Conservation (phyloP, 2,888 invertebrate species). For the Coremacera marginata region DNA sequence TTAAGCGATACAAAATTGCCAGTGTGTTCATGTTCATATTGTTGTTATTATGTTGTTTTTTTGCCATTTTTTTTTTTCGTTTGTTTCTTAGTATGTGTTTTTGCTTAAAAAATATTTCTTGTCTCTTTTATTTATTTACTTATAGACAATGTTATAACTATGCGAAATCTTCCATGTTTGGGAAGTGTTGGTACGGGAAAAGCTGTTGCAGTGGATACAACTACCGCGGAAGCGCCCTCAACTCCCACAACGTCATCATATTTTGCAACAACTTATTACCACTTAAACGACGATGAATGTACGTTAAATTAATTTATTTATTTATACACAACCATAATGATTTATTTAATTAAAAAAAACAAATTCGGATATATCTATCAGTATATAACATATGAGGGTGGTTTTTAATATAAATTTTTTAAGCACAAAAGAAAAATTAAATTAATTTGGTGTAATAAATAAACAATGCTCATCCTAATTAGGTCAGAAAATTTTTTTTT, state of each 20-base stretch:
- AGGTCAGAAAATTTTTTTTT: too few relatives aligned
- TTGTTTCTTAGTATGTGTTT: neutral
- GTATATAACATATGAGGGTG: too few relatives aligned
- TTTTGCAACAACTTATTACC: slow-evolving; percentile 68
- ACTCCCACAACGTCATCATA: slow-evolving; percentile 64
- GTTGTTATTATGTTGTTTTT: slow-evolving; percentile 7
- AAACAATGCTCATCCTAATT: too few relatives aligned
- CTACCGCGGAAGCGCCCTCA: slow-evolving; percentile 57
- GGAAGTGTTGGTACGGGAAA: slow-evolving; percentile 53
- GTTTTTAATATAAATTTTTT: neutral
- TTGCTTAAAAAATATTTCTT: slow-evolving; percentile 27
- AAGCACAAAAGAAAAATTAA: too few relatives aligned
- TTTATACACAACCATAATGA: slow-evolving; percentile 2
- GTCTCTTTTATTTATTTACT: slow-evolving; percentile 55
- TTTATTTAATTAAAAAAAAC: neutral
- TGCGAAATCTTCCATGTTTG: slow-evolving; percentile 68
- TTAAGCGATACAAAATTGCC: neutral
- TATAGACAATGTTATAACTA: slow-evolving; percentile 68
- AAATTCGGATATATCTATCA: neutral
- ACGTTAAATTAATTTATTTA: slow-evolving; percentile 54
- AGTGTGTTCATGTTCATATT: neutral
- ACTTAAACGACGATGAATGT: slow-evolving; percentile 69
- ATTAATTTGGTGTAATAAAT: too few relatives aligned
- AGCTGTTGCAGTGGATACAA: slow-evolving; percentile 59
- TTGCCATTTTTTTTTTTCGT: neutral